Percentiles rank a stretch among this genome's conserved stretches.
Evolutionary conservation across 2,888 invertebrate genomes (phyloP).

Genomic region (Chymomyza caudatula): DNA sequence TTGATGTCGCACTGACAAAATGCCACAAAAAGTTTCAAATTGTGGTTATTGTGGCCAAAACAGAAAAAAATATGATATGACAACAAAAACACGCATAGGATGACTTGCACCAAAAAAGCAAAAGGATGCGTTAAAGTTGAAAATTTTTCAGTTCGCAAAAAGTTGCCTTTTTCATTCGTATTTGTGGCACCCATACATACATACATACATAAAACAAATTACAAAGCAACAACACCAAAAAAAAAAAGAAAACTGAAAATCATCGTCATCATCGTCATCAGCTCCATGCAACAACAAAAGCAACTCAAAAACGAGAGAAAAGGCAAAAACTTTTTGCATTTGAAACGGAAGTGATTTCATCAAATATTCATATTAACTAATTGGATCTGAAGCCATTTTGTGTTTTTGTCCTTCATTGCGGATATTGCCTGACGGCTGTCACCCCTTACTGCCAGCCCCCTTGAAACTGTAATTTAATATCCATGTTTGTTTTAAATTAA

Average conservation of each 20-base stretch:
- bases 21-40: conserved; percentile 70
- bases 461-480: conserved; percentile 44
- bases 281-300: neutral
- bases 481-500: conserved; percentile 65
- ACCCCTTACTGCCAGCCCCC: neutral
- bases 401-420: conserved; percentile 33
- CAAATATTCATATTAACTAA: conserved; percentile 73
- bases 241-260: neutral
- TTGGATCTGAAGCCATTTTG: conserved; percentile 64
- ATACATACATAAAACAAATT: conserved; percentile 29
- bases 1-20: conserved; percentile 68
- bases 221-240: conserved; percentile 15
- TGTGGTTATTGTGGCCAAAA: conserved; percentile 65
- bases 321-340: conserved; percentile 42
- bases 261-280: conserved; percentile 21
- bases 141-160: conserved; percentile 28
- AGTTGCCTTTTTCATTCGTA: conserved; percentile 7
- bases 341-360: conserved; percentile 70
- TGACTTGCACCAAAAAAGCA: conserved; percentile 56
- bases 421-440: conserved; percentile 50
- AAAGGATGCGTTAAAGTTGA: conserved; percentile 56
- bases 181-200: conserved; percentile 4
- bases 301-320: neutral
- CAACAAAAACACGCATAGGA: conserved; percentile 27
- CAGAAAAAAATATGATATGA: conserved; percentile 48